Base-by-base conservation (phyloP, 2,797 vertebrate genomes). In the Malacoraja senta region DNA sequence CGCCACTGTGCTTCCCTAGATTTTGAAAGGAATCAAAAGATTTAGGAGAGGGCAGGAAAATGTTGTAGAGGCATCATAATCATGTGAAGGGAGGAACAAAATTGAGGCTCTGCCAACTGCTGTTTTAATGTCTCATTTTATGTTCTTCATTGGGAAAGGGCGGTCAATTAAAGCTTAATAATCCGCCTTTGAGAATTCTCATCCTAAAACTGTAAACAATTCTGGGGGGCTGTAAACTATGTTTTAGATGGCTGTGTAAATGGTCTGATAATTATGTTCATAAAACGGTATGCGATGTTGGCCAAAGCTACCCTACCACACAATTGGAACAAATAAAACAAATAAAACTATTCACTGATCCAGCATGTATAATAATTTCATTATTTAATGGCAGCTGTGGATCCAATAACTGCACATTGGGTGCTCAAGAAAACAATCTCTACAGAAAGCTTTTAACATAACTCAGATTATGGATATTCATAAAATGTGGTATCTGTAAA, bases 201-300 rank as follows among this genome's bases (percentile, higher is more conserved):
- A 32, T 68, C 61, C 61, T 15, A 58, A 74, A 58, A 29, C 90
- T 44, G 24, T 38, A 92, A 38, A 44, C 9, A 72, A n/a, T 92
- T 53, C 63, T 92, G 35, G 38, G 26, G 13, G 6, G 71, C 90
- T 1, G 8, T 35, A 35, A 35, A 8, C 84, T 19, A 65, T 88
- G n/a, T 68, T 88, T 88, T 68, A 88, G 35, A 68, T 13, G 29
- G 44, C 71, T 76, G 65, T 58, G 21, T 38, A 92, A 53, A 74
- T 24, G n/a, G 35, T 44, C 65, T 76, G 90, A n/a, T 92, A 76
- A 92, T 92, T 92, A 71, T n/a, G 32, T 76, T 92, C 65, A 76
- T 58, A 58, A 92, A 74, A 29, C 12, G 32, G 71, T 15, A n/a
- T 74, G 12, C n/a, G 38, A 29, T 91, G 10, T n/a, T 92, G 71